These are phyloP conservation scores for Orchestes rusci DNA, from an alignment of 2,888 invertebrate genomes.

Conservation along the genomic window DNA sequence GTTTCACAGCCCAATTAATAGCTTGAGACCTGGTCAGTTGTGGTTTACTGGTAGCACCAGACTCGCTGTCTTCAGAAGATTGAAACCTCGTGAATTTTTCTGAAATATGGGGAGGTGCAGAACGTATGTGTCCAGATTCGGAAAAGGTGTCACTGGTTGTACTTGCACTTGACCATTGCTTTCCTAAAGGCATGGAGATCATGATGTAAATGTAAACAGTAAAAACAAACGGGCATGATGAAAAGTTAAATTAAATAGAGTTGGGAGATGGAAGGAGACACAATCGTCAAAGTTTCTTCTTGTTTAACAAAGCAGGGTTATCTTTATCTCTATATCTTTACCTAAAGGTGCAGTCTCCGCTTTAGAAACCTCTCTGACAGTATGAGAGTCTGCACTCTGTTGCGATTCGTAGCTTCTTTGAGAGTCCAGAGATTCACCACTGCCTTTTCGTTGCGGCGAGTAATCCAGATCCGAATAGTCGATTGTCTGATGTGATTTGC, in stretches of 20 bases:
- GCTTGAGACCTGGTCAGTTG: conserved; percentile 32
- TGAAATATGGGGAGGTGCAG: conserved; percentile 38
- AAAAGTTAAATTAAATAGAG: no score
- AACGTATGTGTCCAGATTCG: conserved; percentile 36
- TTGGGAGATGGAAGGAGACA: no score
- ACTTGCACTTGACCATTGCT: conserved; percentile 41
- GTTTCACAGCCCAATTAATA: conserved; percentile 28
- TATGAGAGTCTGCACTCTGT: conserved; percentile 43
- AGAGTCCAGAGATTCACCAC: conserved; percentile 50
- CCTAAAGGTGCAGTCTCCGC: no score
- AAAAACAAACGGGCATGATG: no score
- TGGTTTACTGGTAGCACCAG: conserved; percentile 21
- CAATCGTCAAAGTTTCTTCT: no score
- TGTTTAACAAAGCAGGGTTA: no score
- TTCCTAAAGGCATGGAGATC: conserved; percentile 17
- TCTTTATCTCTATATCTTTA: no score
- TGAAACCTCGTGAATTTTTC: conserved; percentile 27
- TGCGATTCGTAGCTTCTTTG: conserved; percentile 47
- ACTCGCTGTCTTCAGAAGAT: conserved; percentile 15
- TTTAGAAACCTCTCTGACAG: neutral
- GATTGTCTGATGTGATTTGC: conserved; percentile 39
- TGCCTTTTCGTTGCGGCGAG: conserved; percentile 46
- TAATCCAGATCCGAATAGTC: conserved; percentile 37
- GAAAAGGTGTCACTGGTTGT: conserved; percentile 40
- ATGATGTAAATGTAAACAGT: no score